Base-by-base conservation (phyloP, 2,888 invertebrate species). In the Sisyra nigra region DNA sequence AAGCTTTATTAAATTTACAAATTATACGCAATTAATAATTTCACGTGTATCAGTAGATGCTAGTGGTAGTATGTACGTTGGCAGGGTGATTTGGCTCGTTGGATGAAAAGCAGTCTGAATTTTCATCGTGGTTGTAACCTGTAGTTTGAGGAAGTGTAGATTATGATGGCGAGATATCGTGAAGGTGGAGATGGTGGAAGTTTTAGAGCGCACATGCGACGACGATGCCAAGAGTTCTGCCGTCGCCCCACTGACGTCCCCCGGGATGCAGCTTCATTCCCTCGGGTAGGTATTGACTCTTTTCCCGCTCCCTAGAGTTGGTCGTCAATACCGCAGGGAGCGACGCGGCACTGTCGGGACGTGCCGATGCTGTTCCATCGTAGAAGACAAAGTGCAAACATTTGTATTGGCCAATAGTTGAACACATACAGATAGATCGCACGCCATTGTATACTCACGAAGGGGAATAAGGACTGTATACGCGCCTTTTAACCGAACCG, bases 251-350 rank as follows among this genome's bases (percentile, higher is more conserved):
- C 48, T 45, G 50, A 62, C 10, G 59, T 69, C 48, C 63, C 56
- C 48, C 50, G 55, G 55, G 56, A 55, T 40, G 45, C 46, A 41
- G 47, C 48, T 49, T 48, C 45, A 49, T 49, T 57, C 57, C 57
- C 62, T 59, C 61, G 71, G 71, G 59, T 65, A 67, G 49, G 57
- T 62, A 55, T 71, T 69, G 70, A 70, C 68, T 66, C 65, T 65
- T 63, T 63, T 62, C 60, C 60, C 48, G 52, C 63, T 62, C 64
- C 64, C 63, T 60, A 59, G 64, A 64, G 66, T 58, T 58, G 60
- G 63, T 65, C 65, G 63, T 65, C 65, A 67, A 67, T 67, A 66
- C 65, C 65, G 68, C 66, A 62, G 63, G 67, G 65, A 66, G 63
- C 60, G 54, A 52, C 48, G 48, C 41, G 51, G 42, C 44, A 39